Base-by-base conservation (phyloP, 2,113 vertebrate genomes). In the Calonectris borealis region DNA sequence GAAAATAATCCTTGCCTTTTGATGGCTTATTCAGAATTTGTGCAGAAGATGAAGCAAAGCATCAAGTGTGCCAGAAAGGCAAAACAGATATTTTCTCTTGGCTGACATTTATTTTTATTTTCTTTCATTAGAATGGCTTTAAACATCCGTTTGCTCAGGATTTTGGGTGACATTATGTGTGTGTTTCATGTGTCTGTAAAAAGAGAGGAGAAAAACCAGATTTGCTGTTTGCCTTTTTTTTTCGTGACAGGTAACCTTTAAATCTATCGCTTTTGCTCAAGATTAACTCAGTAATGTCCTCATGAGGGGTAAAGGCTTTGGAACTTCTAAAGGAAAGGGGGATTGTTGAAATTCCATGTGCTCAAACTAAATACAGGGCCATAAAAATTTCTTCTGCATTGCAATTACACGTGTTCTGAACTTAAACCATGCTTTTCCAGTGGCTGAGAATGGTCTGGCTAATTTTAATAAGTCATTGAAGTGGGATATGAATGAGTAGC, bases 201-300 rank as follows among this genome's bases (percentile, higher is more conserved):
- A 94, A 93, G 60, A 78, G 66, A 77, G 22, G 36, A 77, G 92
- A 66, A 66, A 40, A 7, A 19, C 22, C 40, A 83, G 73, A 72
- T 86, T 51, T 92, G 19, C 58, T 61, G 13, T 42, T 36, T 68
- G 21, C 4, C 6, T 44, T 44, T 44, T 44, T 44, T 16, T 17
- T 36, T 26, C 7, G 61, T 86, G 83, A 96, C 78, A 90, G 42
- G 72, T 94, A 97, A 97, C 82, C 84, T 97, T 98, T 97, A 94
- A 86, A 93, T 91, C 76, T 94, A 52, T 95, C 72, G 71, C 48
- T 85, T 91, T 92, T 96, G 26, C 18, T 60, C 58, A 57, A 68
- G 66, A 92, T 97, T 96, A 96, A 94, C 57, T 94, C 87, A 70
- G 69, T 85, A 57, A 91, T 52, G 38, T 34, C 65, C 49, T 92